Evolutionary conservation across 2,113 vertebrate species (phyloP).

Genomic region (Dasyornis broadbenti): DNA sequence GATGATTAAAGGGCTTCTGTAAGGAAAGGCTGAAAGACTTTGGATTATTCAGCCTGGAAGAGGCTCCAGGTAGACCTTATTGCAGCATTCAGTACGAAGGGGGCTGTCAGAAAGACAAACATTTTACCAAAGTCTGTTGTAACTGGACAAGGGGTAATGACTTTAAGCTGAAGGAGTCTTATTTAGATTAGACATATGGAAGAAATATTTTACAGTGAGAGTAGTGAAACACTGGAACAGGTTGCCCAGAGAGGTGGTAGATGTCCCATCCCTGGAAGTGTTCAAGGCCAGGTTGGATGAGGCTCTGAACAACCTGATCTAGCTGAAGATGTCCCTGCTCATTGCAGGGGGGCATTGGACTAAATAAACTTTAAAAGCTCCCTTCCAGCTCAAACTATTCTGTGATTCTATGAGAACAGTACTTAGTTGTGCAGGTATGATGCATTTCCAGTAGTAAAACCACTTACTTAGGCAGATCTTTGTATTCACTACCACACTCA

Average conservation of each 20-base stretch:
- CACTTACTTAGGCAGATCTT: neutral
- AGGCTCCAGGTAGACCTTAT: neutral
- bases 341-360: accelerated
- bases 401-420: neutral
- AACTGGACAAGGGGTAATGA: neutral
- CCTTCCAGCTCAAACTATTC: neutral
- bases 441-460: neutral
- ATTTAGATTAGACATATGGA: neutral
- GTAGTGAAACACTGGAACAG: neutral
- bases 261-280: neutral
- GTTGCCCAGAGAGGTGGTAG: neutral
- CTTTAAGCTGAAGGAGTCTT: neutral
- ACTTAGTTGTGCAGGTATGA: neutral
- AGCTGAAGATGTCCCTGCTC: neutral
- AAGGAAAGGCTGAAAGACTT: neutral
- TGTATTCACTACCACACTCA: neutral
- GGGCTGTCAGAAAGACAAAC: neutral
- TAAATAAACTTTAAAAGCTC: neutral
- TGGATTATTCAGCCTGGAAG: neutral
- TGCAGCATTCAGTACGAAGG: neutral
- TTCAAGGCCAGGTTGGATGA: neutral
- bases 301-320: neutral
- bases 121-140: neutral
- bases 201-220: neutral
- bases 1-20: neutral